A percentile compares a stretch with the other conserved stretches of the same genome.
Evolutionary conservation across 2,888 invertebrate genomes (phyloP).

Genomic region (Ochropleura leucogaster): DNA sequence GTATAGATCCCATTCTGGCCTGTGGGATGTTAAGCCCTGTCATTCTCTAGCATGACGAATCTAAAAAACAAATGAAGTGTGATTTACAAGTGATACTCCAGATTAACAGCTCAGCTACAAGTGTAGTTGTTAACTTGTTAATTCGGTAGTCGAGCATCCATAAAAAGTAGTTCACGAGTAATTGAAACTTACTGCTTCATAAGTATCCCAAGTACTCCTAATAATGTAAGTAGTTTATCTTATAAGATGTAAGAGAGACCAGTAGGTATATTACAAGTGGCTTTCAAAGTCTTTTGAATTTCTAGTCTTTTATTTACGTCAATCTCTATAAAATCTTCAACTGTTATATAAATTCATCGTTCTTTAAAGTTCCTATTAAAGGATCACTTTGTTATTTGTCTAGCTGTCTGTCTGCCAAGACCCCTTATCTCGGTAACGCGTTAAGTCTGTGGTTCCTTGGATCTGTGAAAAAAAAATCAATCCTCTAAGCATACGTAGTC

Average conservation of each 20-base stretch:
- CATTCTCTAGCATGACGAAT: conserved; percentile 2
- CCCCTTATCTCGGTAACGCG: too few species aligned
- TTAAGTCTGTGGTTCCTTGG: too few species aligned
- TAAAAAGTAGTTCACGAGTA: conserved; percentile 57
- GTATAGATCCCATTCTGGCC: background rate
- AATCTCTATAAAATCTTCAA: too few species aligned
- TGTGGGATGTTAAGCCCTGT: background rate
- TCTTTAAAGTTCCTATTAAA: too few species aligned
- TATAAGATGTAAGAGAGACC: background rate
- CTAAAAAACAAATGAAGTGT: conserved; percentile 31
- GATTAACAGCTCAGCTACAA: conserved; percentile 20
- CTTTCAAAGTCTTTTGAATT: background rate
- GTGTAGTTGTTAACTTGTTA: conserved; percentile 38
- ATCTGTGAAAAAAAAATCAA: too few species aligned
- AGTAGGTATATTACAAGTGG: background rate
- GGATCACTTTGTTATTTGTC: too few species aligned
- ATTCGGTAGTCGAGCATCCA: conserved; percentile 36
- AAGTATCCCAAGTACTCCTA: conserved; percentile 40
- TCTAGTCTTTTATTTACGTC: background rate
- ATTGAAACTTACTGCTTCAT: conserved; percentile 49
- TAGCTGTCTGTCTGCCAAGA: too few species aligned
- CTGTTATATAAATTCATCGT: too few species aligned
- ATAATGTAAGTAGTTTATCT: conserved; percentile 21
- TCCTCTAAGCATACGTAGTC: too few species aligned
- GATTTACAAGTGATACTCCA: conserved; percentile 32